Evolutionary conservation across 2,888 invertebrate genomes (phyloP), one percentile per base, ranked within the genome.

Genomic region (Druceiella hillmani): DNA sequence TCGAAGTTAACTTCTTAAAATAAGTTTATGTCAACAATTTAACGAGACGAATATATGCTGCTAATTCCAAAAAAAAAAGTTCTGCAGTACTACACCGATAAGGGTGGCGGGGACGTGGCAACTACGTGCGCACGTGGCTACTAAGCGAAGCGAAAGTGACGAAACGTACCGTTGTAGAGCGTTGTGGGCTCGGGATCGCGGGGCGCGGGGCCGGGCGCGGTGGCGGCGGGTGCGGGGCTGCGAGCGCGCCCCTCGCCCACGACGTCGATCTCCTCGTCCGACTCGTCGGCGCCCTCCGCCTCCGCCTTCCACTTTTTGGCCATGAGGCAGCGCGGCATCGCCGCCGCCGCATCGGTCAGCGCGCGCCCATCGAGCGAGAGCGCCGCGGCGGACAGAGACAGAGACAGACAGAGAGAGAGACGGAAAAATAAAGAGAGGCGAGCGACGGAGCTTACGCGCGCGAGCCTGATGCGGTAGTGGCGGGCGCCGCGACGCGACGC

Each of bases 301-400:
- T 59, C 64, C 65, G 81, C 86, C 81, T 90, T 91, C 88, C 90
- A 90, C 78, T 91, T 91, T 75, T 91, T 91, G 59, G 91, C 90
- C 89, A 91, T 91, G 69, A 91, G 82, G 77, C 90, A 91, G 67
- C 91, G 87, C 74, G 91, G 91, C 91, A 91, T 91, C 66, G 74
- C 78, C 72, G 69, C 66, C 70, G 71, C 66, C 62, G 66, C 67
- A 73, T 69, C 68, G 61, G 67, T 68, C 64, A 66, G 66, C 67
- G 64, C 66, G 64, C n/a, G n/a, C n/a, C n/a, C n/a, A n/a, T n/a
- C n/a, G n/a, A n/a, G n/a, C n/a, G n/a, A n/a, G 28, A 25, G n/a
- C 28, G n/a, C 28, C 28, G 17, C 47, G 47, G 45, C 48, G 45
- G 47, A 48, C 47, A n/a, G n/a, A n/a, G n/a, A n/a, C n/a, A n/a